Evolutionary conservation across 1,140 invertebrate species (phyloP), one percentile per base, ranked within the genome.

Genomic region (Grapholita molesta): DNA sequence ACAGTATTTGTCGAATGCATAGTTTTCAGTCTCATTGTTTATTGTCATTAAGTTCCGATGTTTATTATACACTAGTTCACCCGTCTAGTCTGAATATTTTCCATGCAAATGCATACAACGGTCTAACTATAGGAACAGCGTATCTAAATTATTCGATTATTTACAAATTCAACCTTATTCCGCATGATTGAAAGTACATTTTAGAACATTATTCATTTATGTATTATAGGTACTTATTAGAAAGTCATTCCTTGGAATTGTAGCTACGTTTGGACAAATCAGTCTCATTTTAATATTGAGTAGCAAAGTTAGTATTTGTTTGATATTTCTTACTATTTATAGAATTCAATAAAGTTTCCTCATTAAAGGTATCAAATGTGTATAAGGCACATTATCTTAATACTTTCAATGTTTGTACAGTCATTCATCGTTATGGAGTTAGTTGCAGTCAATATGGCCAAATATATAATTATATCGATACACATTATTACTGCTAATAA

Each of bases 71-170:
- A 77, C 73, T 82, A 64, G 69, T 70, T 75, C 70, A 30, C 23
- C 71, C 72, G 79, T 83, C 80, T 85, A 77, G 79, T 76, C 66
- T 71, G 76, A 74, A 83, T 80, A 80, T 84, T 85, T 77, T 79
- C 75, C 70, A 85, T 87, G 80, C 83, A 85, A 86, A 84, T 83
- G 70, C 61, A 71, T 74, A 7, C 12, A 35, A 42, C n/a, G 38
- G 38, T n/a, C n/a, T 6, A 42, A 15, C n/a, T 42, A 6, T 42
- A 15, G 3, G 15, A 42, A 42, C 6, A 15, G 6, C 38, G 4
- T 18, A 42, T 42, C n/a, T 42, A 12, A 15, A 42, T 6, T 42
- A 42, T 15, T 38, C 12, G 6, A 7, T 18, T 15, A 42, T 12
- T 35, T 35, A 12, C 11, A 35, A 35, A 12, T 12, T 7, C 4